Evolutionary conservation across 1,140 invertebrate species (phyloP).

Genomic region (Drosophila pseudoobscura): DNA sequence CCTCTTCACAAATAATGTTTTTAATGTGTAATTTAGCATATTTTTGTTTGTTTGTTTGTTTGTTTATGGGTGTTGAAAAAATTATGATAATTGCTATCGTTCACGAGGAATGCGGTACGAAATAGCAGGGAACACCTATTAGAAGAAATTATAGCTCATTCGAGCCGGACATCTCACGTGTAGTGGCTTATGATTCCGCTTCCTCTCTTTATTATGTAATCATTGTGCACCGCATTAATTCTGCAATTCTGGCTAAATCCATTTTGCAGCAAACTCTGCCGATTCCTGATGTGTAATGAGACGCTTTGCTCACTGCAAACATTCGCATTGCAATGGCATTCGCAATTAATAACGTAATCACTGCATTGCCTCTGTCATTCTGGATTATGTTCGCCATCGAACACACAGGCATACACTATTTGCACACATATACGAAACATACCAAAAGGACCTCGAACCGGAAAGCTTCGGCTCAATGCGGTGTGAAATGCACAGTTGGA

Average conservation of each 20-base stretch:
- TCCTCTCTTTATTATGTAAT: no score
- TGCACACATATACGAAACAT: no score
- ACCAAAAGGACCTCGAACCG: no score
- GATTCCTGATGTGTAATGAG: constrained; percentile 48
- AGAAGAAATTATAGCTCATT: constrained; percentile 9
- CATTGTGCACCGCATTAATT: no score
- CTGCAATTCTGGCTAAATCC: background rate
- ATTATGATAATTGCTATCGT: constrained; percentile 55
- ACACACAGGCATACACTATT: background rate
- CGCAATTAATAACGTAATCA: constrained; percentile 79
- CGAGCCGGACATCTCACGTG: background rate
- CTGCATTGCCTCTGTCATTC: constrained; percentile 59
- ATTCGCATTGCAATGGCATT: constrained; percentile 65
- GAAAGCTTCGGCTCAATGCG: background rate
- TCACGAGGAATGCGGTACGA: constrained; percentile 14
- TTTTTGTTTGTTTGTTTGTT: constrained; percentile 44
- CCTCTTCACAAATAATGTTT: constrained; percentile 50
- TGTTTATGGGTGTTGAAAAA: constrained; percentile 43
- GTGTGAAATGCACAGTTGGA: background rate
- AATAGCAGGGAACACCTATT: constrained; percentile 7
- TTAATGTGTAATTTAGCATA: constrained; percentile 67
- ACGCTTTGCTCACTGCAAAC: constrained; percentile 68
- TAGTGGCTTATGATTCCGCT: no score
- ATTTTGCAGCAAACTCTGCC: background rate
- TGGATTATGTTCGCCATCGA: constrained; percentile 45